These are phyloP conservation scores for Bugula neritina DNA, from an alignment of 2,888 invertebrate genomes.

Conservation along the genomic window DNA sequence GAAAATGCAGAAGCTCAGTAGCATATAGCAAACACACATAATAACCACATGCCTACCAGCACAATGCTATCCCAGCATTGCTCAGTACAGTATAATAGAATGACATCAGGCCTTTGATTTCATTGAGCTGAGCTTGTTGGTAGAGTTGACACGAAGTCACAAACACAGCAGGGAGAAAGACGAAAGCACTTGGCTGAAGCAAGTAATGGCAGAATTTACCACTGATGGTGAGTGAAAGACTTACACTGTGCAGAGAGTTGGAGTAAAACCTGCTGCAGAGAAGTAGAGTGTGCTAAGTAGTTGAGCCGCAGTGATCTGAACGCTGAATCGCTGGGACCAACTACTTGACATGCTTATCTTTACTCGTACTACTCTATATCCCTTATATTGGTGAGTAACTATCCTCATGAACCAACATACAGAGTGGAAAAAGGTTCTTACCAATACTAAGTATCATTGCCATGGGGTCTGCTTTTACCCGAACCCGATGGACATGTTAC, in stretches of 20 bases:
- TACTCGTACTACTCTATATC: neutral
- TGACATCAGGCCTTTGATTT: neutral
- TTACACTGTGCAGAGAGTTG: no score
- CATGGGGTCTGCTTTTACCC: neutral
- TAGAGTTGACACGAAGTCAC: neutral
- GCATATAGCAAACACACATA: neutral
- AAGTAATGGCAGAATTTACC: neutral
- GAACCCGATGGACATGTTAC: slow-evolving; percentile 7
- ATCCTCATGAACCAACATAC: neutral
- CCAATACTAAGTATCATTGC: slow-evolving; percentile 26
- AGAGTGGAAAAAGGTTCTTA: neutral
- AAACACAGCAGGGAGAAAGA: neutral
- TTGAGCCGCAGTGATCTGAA: slow-evolving; percentile 25
- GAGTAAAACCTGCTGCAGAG: no score
- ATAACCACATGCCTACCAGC: neutral
- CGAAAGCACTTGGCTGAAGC: neutral
- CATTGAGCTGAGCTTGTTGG: neutral
- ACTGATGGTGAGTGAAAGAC: no score
- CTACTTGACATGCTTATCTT: slow-evolving; percentile 6
- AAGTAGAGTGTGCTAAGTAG: slow-evolving; percentile 16
- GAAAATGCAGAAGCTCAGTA: neutral
- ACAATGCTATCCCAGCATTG: neutral
- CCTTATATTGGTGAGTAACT: no score
- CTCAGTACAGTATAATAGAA: neutral
- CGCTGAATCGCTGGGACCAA: neutral